Evolutionary conservation across 30 jellyfish, hydroid and myxozoan genomes (phyloP).

Genomic region (Morbakka virulenta): DNA sequence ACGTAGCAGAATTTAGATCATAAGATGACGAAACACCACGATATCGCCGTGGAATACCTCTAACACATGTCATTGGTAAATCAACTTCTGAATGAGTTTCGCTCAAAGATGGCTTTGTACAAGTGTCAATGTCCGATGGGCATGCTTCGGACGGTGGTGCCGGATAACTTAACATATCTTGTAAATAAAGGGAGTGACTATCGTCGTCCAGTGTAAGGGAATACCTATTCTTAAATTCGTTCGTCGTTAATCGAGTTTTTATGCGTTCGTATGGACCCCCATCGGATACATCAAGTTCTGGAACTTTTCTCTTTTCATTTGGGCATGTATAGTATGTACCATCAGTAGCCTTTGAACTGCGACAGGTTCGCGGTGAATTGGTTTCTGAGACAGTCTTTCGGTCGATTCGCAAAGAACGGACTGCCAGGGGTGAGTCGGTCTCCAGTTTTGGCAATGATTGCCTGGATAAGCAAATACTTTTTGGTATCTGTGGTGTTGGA

Average conservation of each 20-base stretch:
- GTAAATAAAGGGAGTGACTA: slow-evolving; percentile 64
- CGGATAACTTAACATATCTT: slow-evolving; percentile 54
- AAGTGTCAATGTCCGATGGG: slow-evolving; percentile 60
- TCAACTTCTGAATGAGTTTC: slow-evolving; percentile 49
- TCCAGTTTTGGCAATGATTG: slow-evolving; percentile 68
- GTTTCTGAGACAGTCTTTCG: background rate
- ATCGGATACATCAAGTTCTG: slow-evolving; percentile 45
- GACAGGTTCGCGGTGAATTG: background rate
- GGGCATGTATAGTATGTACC: background rate
- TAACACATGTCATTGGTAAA: background rate
- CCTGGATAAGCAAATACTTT: slow-evolving; percentile 72
- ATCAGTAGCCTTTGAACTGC: background rate
- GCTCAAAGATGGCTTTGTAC: slow-evolving; percentile 76
- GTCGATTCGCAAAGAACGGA: slow-evolving; percentile 33
- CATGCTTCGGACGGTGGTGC: slow-evolving; percentile 80
- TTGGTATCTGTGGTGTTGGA: slow-evolving; percentile 41
- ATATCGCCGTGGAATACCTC: slow-evolving; percentile 41
- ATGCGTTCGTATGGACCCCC: slow-evolving; percentile 48
- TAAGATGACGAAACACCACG: slow-evolving; percentile 50
- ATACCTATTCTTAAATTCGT: slow-evolving; percentile 80
- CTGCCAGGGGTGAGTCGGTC: slow-evolving; percentile 49
- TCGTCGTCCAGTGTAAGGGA: slow-evolving; percentile 67
- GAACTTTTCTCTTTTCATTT: background rate
- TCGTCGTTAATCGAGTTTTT: slow-evolving; percentile 47
- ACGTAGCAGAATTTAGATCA: slow-evolving; percentile 79